A percentile compares a stretch with the other conserved stretches of the same genome.
phyloP scores from a whole-genome alignment of 1,140 invertebrate species.

The Drosophila arawakana region DNA sequence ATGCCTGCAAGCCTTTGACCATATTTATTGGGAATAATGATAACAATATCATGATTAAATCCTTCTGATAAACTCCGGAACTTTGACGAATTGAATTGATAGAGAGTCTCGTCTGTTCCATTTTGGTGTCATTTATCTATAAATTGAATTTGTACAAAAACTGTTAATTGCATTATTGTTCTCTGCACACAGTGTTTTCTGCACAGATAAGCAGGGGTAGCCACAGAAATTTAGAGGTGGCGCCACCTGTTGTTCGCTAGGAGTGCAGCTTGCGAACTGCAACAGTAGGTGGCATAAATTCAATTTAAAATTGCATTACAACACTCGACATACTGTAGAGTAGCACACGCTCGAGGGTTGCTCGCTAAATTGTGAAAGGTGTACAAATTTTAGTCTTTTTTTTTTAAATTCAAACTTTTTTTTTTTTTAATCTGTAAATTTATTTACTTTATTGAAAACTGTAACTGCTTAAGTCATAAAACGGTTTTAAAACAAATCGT shows the following conservation, averaged over 20 bases:
- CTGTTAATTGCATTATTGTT: constrained; percentile 71
- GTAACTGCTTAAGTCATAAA: neutral
- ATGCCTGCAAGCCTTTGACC: constrained; percentile 21
- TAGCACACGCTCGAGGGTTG: constrained; percentile 39
- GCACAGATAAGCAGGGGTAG: neutral
- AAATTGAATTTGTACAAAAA: constrained; percentile 48
- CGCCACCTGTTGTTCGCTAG: constrained; percentile 67
- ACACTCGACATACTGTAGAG: constrained; percentile 12
- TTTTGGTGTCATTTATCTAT: constrained; percentile 42
- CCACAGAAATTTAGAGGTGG: neutral
- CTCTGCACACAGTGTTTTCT: constrained; percentile 53
- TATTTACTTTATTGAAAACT: no score
- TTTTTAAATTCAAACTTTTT: no score
- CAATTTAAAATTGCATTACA: constrained; percentile 73
- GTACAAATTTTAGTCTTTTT: no score
- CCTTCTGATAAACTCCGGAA: neutral
- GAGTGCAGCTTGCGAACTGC: constrained; percentile 5
- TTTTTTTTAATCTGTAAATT: no score
- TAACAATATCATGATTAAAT: constrained; percentile 44
- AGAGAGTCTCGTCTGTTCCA: neutral
- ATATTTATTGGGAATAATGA: constrained; percentile 31
- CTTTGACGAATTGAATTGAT: constrained; percentile 25
- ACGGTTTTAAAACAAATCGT: neutral
- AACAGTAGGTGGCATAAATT: constrained; percentile 63
- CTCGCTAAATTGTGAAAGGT: neutral